Evolutionary conservation across 2,888 invertebrate species (phyloP), one percentile per base, ranked within the genome.

Genomic region (Noctua fimbriata): DNA sequence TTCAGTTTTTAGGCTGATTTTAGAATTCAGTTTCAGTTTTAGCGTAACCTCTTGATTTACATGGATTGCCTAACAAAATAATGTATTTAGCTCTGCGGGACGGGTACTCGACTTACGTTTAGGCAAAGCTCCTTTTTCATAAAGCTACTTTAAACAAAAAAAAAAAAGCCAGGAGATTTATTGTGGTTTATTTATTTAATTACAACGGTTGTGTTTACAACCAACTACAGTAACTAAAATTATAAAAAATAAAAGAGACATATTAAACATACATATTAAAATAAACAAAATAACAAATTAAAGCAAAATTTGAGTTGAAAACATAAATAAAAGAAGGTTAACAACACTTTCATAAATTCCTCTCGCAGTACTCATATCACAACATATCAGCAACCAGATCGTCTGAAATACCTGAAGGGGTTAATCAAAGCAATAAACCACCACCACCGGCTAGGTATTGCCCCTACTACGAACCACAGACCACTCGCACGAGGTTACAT

Each of bases 401-500:
- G n/a, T n/a, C n/a, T n/a, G n/a, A n/a, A n/a, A n/a, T n/a, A 44
- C n/a, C 16, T 24, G 14, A 12, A 36, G n/a, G 6, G 7, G 1
- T 58, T 14, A 32, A 12, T 21, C 21, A 41, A 67, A 18, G n/a
- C 10, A 36, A 44, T 24, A 9, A 55, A 47, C 18, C 44, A 44
- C 9, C 28, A 28, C 9, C 63, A 44, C 10, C 44, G 41, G 32
- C 7, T n/a, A 24, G 52, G 16, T 32, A 41, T 69, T 78, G 47
- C 44, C 28, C 14, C 6, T 18, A 70, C 47, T 58, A 71, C 5
- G 10, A 60, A 47, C 12, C 44, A 21, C 67, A 41, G 44, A 75
- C 28, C 58, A 87, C 74, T 80, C 81, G 84, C 66, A 60, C 55
- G 41, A 71, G 65, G 75, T 49, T 58, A 72, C 85, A 41, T 81